phyloP scores from a whole-genome alignment of 2,113 vertebrate genomes.

The Sciurus niger region DNA sequence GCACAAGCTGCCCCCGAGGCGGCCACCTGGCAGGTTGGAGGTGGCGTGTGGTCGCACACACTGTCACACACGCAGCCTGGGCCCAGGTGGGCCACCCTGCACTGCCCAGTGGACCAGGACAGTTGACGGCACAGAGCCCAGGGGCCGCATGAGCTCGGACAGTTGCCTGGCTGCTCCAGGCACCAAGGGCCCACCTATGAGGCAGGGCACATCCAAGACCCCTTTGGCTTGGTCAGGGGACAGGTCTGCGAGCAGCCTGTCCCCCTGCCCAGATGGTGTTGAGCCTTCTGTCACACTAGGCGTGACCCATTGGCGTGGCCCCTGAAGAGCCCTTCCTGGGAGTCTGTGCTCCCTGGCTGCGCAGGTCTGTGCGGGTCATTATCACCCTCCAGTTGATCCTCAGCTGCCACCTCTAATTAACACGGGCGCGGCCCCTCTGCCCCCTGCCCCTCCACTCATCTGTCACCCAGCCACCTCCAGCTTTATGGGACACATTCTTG shows the following conservation, averaged over 20 bases:
- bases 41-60: too few species aligned
- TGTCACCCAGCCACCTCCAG: background rate
- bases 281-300: background rate
- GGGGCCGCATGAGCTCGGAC: too few species aligned
- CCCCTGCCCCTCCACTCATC: background rate
- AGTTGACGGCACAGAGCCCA: too few species aligned
- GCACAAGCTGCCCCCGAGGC: too few species aligned
- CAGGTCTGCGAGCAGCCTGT: too few species aligned
- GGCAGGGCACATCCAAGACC: background rate
- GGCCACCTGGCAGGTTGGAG: too few species aligned
- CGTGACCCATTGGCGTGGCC: background rate
- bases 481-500: slow-evolving; percentile 49
- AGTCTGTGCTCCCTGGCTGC: background rate
- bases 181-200: background rate
- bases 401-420: slow-evolving; percentile 77
- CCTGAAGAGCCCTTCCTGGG: background rate
- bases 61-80: too few species aligned
- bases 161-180: background rate
- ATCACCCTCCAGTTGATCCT: slow-evolving; percentile 71
- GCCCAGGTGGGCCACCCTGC: too few species aligned
- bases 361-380: background rate
- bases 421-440: background rate
- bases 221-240: background rate
- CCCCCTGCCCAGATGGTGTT: rapidly evolving
- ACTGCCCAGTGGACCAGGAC: too few species aligned